These are phyloP conservation scores for Brevimyrus niger DNA, from an alignment of 2,113 vertebrate genomes.

Conservation along the genomic window DNA sequence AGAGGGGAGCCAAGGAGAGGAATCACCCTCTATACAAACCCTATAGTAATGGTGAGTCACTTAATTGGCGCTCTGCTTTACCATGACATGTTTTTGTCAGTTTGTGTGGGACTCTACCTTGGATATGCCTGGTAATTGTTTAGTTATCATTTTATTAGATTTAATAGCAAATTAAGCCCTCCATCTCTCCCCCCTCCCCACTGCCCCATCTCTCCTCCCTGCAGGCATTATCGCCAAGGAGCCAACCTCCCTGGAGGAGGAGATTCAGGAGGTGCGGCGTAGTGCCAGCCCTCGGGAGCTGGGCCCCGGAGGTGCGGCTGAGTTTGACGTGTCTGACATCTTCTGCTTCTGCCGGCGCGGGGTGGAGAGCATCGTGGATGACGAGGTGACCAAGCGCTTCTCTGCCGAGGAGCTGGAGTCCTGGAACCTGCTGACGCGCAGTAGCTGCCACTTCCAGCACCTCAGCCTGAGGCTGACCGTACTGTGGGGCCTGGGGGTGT, in stretches of 20 bases:
- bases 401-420: constrained; percentile 81
- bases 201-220: neutral
- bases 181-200: neutral
- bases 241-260: constrained; percentile 71
- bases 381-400: constrained; percentile 89
- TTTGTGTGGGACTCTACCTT: neutral
- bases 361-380: constrained; percentile 86
- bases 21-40: constrained; percentile 75
- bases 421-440: constrained; percentile 88
- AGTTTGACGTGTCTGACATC: constrained; percentile 82
- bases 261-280: constrained; percentile 74
- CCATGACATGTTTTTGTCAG: neutral
- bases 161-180: neutral
- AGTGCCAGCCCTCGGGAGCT: constrained; percentile 55
- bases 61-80: neutral
- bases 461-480: constrained; percentile 76
- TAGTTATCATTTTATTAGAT: neutral
- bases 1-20: constrained; percentile 77
- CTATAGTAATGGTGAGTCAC: constrained; percentile 68
- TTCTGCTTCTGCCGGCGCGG: constrained; percentile 85
- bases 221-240: constrained; percentile 85
- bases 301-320: constrained; percentile 42
- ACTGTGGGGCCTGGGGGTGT: constrained; percentile 77
- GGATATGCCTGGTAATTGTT: neutral
- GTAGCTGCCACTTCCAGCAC: constrained; percentile 82